Conservation (phyloP, 2,888 invertebrate species). For the Thyatira batis region DNA sequence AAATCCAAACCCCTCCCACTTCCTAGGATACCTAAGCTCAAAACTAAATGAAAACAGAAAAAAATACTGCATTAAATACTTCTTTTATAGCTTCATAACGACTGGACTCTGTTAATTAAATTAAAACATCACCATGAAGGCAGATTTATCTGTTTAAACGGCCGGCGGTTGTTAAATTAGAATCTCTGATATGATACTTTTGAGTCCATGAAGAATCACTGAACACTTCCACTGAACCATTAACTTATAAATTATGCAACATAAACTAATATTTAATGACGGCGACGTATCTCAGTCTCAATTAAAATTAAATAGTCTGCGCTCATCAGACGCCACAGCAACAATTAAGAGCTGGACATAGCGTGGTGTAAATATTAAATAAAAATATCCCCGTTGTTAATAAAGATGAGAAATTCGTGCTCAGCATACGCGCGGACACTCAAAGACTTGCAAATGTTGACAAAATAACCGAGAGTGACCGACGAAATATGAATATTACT, state of each 20-base stretch:
- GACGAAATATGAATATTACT: slow-evolving; percentile 40
- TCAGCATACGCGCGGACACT: slow-evolving; percentile 49
- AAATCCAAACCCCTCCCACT: too few relatives aligned
- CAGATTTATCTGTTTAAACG: too few relatives aligned
- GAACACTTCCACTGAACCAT: too few relatives aligned
- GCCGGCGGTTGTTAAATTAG: too few relatives aligned
- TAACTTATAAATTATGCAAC: neutral
- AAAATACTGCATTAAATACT: too few relatives aligned
- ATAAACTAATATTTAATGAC: neutral
- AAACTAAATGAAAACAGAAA: too few relatives aligned
- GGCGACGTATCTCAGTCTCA: neutral
- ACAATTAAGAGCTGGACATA: slow-evolving; percentile 53
- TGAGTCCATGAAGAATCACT: too few relatives aligned
- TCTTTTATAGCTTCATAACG: too few relatives aligned
- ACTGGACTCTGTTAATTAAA: too few relatives aligned
- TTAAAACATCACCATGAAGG: too few relatives aligned
- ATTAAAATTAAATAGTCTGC: slow-evolving; percentile 35
- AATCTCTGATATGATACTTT: too few relatives aligned
- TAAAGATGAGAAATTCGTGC: slow-evolving; percentile 64
- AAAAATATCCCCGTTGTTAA: slow-evolving; percentile 54
- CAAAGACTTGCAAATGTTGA: slow-evolving; percentile 61
- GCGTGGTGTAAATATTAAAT: slow-evolving; percentile 54
- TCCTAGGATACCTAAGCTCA: too few relatives aligned
- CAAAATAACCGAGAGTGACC: slow-evolving; percentile 48
- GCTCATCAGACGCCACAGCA: slow-evolving; percentile 50